Conservation (phyloP, 2,888 invertebrate species). For the Ophion ventricosus region DNA sequence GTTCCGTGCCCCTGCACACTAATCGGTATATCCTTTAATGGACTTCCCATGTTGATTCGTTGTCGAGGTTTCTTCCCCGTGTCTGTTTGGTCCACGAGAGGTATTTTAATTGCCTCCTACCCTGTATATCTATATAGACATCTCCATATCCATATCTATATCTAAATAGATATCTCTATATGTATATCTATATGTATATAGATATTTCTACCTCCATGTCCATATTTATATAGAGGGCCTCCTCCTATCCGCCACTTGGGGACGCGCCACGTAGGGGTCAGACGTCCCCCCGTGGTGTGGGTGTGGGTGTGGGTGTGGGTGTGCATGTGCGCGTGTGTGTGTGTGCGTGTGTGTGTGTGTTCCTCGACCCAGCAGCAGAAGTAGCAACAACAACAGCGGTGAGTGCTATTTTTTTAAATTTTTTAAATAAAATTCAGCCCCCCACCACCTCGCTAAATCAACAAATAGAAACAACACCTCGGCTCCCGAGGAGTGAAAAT, state of each 20-base stretch:
- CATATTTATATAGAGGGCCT: constrained; percentile 30
- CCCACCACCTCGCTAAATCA: no score
- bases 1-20: neutral
- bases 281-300: neutral
- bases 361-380: no score
- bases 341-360: constrained; percentile 18
- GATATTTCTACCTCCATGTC: no score
- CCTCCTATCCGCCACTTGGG: constrained; percentile 44
- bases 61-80: neutral
- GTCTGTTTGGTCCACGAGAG: constrained; percentile 26
- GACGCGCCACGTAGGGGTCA: constrained; percentile 28
- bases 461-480: no score
- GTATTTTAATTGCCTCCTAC: constrained; percentile 33
- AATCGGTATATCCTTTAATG: neutral
- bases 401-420: no score
- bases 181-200: no score
- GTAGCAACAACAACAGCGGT: no score
- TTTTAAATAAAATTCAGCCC: no score
- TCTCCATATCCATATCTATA: no score
- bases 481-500: no score
- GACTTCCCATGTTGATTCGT: neutral
- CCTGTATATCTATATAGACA: no score
- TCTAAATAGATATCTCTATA: no score
- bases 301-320: neutral
- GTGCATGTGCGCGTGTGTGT: constrained; percentile 24